These are phyloP conservation scores for Metallyticus violacea DNA, from an alignment of 2,888 invertebrate species.

Conservation along the genomic window DNA sequence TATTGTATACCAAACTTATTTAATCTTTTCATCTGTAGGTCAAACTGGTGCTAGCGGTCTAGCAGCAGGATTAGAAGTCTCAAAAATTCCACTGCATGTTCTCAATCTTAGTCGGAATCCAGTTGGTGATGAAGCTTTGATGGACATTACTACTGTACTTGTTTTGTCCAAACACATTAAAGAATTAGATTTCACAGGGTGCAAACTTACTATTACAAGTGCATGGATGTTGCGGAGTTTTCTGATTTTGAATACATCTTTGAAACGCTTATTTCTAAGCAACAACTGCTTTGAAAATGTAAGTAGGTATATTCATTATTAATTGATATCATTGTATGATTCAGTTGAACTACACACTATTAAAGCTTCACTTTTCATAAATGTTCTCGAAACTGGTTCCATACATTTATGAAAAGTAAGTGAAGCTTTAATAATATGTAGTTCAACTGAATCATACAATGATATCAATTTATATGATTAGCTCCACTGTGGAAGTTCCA, in stretches of 20 bases:
- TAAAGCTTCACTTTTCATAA: no score
- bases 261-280: neutral
- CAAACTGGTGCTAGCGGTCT: neutral
- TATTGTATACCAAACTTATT: no score
- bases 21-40: neutral
- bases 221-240: neutral
- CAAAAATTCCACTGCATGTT: neutral
- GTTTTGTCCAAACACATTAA: neutral
- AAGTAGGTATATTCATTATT: no score
- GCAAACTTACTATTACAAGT: neutral
- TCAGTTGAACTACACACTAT: no score
- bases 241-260: neutral
- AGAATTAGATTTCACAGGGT: neutral
- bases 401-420: no score
- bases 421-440: no score
- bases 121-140: neutral
- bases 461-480: no score
- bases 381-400: no score
- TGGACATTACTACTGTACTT: neutral
- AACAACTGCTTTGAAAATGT: neutral
- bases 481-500: no score
- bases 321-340: neutral
- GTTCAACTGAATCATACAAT: no score
- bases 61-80: neutral
- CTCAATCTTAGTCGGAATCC: neutral